Conservation (phyloP, 2,113 vertebrate species). For the Colinus virginianus region DNA sequence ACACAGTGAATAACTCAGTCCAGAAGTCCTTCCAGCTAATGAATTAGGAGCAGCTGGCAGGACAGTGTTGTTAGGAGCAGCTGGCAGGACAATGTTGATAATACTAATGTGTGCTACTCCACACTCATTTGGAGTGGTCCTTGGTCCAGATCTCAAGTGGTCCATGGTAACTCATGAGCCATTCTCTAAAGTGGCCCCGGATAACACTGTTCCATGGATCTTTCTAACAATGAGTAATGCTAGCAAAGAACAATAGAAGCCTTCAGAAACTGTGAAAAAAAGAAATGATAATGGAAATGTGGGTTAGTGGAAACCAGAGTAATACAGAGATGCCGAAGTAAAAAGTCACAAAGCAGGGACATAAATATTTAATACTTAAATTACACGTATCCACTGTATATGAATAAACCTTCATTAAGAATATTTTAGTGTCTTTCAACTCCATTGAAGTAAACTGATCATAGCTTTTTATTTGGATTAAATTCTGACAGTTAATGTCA, state of each 20-base stretch:
- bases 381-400: no score
- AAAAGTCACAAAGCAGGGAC: neutral
- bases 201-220: neutral
- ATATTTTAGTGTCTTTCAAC: neutral
- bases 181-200: neutral
- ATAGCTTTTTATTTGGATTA: neutral
- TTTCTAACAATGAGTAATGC: neutral
- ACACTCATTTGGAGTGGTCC: neutral
- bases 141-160: neutral
- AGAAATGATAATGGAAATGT: neutral
- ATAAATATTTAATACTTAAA: neutral
- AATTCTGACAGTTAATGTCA: neutral
- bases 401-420: neutral
- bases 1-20: neutral
- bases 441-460: neutral
- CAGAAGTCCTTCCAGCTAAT: neutral
- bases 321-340: neutral
- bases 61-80: neutral
- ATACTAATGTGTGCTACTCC: accelerated
- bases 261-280: neutral
- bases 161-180: neutral
- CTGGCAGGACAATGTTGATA: neutral
- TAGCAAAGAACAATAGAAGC: neutral
- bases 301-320: neutral
- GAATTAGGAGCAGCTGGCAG: neutral